Base-by-base conservation (phyloP, 2,888 invertebrate species). In the Ennomos quercinarius region DNA sequence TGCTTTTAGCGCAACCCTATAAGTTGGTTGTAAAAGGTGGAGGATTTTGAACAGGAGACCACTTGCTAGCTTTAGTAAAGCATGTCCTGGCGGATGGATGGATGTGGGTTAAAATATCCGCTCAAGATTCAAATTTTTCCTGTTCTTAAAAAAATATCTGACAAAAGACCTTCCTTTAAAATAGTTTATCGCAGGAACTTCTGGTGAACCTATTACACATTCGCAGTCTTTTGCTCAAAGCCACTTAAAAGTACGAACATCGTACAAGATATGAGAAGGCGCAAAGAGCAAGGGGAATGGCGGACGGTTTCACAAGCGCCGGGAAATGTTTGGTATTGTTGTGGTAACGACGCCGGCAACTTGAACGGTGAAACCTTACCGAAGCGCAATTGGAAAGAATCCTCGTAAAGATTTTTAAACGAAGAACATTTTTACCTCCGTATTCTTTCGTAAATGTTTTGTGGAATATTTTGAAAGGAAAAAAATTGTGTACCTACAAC, bases 381-480 rank as follows among this genome's bases (percentile, higher is more conserved):
- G 78, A 76, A 63, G 71, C 79, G 77, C 83, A 82, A 88, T 88
- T 84, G 87, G 80, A 85, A 86, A 82, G 89, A 89, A 88, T 77
- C 88, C 88, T 67, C 73, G 77, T 77, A 86, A 86, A 72, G 66
- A 71, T 75, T 79, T 83, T 81, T 68, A 70, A 71, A 76, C 74
- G 67, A 69, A 66, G 71, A 73, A 76, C 46, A 67, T 63, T 67
- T 62, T 58, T 52, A 51, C 48, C 51, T 49, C 11, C 38, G 42
- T 45, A 41, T 42, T 47, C 39, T 55, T 55, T 61, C 49, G 52
- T 47, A 43, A 60, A 45, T 44, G 43, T 48, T 53, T 49, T 37
- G 9, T 9, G n/a, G 34, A 51, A 56, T 56, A 39, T 54, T 47
- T 53, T 9, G 17, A 11, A 37, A 37, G 38, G 42, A 44, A 40